phyloP scores from a whole-genome alignment of 2,113 vertebrate species.

The Dicaeum eximium region DNA sequence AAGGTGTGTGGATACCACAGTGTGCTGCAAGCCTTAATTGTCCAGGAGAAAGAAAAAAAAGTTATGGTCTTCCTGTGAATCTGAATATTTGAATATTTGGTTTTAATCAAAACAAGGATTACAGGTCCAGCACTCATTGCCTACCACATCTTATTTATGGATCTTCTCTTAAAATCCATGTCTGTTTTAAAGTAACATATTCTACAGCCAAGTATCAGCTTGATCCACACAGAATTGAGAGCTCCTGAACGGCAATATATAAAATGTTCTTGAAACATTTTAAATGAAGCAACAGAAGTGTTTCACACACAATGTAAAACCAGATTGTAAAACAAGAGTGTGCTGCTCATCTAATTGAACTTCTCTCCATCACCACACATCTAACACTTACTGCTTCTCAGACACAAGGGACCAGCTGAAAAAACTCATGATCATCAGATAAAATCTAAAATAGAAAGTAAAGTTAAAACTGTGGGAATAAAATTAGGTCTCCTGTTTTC shows the following conservation, averaged over 20 bases:
- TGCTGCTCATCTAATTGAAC: neutral
- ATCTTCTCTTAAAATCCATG: neutral
- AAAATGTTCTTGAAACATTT: neutral
- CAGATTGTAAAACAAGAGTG: neutral
- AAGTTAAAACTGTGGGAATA: neutral
- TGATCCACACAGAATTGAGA: neutral
- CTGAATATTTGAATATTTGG: neutral
- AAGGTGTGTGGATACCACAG: neutral
- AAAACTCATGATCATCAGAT: neutral
- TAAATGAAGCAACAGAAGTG: neutral
- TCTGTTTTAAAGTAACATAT: neutral
- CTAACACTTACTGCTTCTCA: neutral
- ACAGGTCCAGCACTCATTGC: neutral
- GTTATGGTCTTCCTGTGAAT: neutral
- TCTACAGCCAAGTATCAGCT: neutral
- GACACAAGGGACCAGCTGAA: neutral
- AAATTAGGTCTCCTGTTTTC: neutral
- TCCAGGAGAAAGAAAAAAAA: neutral
- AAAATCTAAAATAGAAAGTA: neutral
- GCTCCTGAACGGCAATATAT: neutral
- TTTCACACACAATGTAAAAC: neutral
- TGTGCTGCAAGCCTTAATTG: neutral
- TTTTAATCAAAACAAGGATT: neutral
- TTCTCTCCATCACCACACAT: neutral
- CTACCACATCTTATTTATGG: neutral